Conservation (phyloP, 2,888 invertebrate genomes). For the Drosophila neonasuta region DNA sequence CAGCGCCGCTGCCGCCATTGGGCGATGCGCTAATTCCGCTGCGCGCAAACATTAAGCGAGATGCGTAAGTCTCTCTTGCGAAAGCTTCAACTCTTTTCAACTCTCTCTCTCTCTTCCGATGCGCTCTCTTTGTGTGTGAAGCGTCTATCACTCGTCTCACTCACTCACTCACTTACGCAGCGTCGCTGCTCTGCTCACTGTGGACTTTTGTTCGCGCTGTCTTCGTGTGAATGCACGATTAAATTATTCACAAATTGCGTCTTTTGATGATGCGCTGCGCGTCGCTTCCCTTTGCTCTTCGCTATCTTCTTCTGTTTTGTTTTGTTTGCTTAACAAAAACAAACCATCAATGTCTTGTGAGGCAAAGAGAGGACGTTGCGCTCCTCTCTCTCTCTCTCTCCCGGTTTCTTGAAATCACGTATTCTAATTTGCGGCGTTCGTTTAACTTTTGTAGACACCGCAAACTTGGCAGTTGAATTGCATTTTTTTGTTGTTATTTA, state of each 20-base stretch:
- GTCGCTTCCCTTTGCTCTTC: conserved; percentile 15
- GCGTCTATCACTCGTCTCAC: neutral
- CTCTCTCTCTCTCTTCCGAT: conserved; percentile 1
- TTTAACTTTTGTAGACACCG: conserved; percentile 30
- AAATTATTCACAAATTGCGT: conserved; percentile 76
- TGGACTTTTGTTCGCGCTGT: conserved; percentile 14
- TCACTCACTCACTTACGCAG: conserved; percentile 16
- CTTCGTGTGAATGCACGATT: conserved; percentile 72
- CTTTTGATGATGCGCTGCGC: conserved; percentile 46
- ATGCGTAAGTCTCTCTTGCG: conserved; percentile 19
- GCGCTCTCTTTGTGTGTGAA: conserved; percentile 5
- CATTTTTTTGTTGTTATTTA: conserved; percentile 5
- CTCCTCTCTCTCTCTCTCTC: neutral
- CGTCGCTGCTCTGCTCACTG: neutral
- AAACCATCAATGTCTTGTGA: conserved; percentile 40
- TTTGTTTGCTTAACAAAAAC: conserved; percentile 39
- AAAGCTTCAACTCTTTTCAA: conserved; percentile 47
- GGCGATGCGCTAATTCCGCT: conserved; percentile 48
- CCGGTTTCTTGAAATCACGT: conserved; percentile 13
- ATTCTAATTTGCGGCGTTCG: conserved; percentile 12
- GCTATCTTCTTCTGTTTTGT: conserved; percentile 7
- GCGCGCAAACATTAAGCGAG: conserved; percentile 58
- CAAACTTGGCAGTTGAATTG: conserved; percentile 20
- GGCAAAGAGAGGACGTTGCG: conserved; percentile 30
- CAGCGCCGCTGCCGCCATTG: conserved; percentile 31